phyloP scores from a whole-genome alignment of 2,113 vertebrate species.

The Cottus gobio region DNA sequence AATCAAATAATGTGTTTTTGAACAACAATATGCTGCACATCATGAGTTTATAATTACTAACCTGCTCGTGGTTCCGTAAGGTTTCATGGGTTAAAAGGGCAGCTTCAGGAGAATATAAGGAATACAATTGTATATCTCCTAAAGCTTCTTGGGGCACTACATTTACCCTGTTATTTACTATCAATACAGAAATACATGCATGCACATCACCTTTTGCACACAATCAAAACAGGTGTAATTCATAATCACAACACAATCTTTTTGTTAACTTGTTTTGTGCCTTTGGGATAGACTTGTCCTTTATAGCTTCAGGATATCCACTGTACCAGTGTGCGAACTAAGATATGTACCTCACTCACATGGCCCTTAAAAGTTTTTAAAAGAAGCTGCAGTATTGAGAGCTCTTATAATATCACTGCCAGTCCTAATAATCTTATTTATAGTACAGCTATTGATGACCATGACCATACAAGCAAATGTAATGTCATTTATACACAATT shows the following conservation, averaged over 20 bases:
- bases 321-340: not conserved
- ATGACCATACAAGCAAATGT: not conserved
- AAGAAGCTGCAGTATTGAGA: not conserved
- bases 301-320: not conserved
- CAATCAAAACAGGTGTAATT: slow-evolving; percentile 12
- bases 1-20: not conserved
- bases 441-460: not conserved
- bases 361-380: not conserved
- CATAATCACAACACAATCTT: slow-evolving; percentile 15
- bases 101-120: not conserved
- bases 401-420: not conserved
- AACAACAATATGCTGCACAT: not conserved
- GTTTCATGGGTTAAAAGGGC: not conserved
- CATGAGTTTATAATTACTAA: not conserved
- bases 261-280: slow-evolving; percentile 46
- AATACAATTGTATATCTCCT: not conserved
- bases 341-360: not conserved
- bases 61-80: not conserved
- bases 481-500: not conserved
- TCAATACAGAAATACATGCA: not conserved
- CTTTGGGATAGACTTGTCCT: slow-evolving; percentile 21
- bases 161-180: slow-evolving; percentile 20
- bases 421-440: not conserved
- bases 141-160: not conserved
- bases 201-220: not conserved